Percentiles rank a stretch among this genome's conserved stretches.
These are phyloP conservation scores for Macroglossus sobrinus DNA, from an alignment of 2,113 vertebrate species.

Conservation along the genomic window DNA sequence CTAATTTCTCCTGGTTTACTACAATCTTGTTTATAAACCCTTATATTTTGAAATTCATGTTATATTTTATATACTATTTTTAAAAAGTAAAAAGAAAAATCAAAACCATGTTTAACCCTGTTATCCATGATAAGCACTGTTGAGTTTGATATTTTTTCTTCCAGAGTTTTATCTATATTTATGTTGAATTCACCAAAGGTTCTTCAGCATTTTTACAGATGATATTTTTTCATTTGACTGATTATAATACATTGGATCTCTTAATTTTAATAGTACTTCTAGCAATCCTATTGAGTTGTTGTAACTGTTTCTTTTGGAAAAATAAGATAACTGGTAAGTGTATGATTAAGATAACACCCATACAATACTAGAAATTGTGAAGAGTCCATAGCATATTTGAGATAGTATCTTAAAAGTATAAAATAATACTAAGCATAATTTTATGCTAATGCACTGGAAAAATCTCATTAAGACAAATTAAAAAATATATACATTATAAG, in stretches of 20 bases:
- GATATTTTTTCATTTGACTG: background rate
- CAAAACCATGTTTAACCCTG: background rate
- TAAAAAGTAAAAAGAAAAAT: background rate
- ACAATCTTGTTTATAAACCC: background rate
- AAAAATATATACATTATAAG: background rate
- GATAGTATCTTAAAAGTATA: background rate
- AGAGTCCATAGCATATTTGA: background rate
- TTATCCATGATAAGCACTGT: background rate
- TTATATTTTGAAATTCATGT: background rate
- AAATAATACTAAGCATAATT: background rate
- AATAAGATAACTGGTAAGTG: background rate
- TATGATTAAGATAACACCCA: background rate
- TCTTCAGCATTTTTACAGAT: background rate
- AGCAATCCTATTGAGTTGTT: background rate
- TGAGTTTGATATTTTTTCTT: background rate
- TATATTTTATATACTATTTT: background rate
- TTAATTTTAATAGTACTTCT: background rate
- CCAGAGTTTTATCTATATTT: background rate
- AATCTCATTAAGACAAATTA: background rate
- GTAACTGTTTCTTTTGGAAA: background rate
- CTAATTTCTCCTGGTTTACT: background rate
- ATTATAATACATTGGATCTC: background rate
- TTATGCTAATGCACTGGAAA: background rate
- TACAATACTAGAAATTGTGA: background rate
- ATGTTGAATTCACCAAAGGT: background rate